phyloP scores from a whole-genome alignment of 2,797 vertebrate species.

The Sitta carolinensis region DNA sequence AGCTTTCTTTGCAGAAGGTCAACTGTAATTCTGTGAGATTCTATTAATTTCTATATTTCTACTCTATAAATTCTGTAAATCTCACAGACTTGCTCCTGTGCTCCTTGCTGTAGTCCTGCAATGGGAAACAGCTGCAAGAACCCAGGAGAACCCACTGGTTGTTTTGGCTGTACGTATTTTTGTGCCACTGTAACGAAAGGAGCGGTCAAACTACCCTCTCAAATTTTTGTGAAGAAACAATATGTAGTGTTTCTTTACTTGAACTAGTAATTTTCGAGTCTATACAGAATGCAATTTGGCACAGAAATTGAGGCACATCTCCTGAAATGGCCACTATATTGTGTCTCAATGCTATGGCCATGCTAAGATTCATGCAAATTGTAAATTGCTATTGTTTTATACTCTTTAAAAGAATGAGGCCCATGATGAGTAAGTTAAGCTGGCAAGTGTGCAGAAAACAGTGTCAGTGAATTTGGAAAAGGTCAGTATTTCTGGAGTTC shows the following conservation, averaged over 20 bases:
- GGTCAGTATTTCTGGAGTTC: not conserved
- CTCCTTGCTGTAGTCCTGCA: not conserved
- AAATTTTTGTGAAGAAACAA: not conserved
- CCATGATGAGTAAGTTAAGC: not conserved
- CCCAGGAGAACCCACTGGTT: not conserved
- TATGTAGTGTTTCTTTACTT: not conserved
- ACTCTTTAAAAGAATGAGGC: not conserved
- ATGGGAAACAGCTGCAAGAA: not conserved
- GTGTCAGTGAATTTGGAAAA: constrained; percentile 25
- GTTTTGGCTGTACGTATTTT: not conserved
- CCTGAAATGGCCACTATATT: not conserved
- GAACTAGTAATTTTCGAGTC: not conserved
- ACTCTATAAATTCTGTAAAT: not conserved
- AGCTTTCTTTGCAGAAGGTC: not conserved
- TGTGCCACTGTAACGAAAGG: not conserved
- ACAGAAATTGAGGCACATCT: not conserved
- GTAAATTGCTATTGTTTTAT: constrained; percentile 25
- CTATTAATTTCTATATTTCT: not conserved
- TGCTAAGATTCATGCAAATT: constrained; percentile 10
- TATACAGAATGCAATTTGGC: not conserved
- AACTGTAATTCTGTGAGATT: not conserved
- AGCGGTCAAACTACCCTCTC: not conserved
- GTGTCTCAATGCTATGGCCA: not conserved
- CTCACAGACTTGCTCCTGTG: not conserved
- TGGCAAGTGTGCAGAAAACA: not conserved